Percentiles rank a stretch among this genome's conserved stretches.
These are phyloP conservation scores for Dasypogon diadema DNA, from an alignment of 2,888 invertebrate species.

Conservation along the genomic window DNA sequence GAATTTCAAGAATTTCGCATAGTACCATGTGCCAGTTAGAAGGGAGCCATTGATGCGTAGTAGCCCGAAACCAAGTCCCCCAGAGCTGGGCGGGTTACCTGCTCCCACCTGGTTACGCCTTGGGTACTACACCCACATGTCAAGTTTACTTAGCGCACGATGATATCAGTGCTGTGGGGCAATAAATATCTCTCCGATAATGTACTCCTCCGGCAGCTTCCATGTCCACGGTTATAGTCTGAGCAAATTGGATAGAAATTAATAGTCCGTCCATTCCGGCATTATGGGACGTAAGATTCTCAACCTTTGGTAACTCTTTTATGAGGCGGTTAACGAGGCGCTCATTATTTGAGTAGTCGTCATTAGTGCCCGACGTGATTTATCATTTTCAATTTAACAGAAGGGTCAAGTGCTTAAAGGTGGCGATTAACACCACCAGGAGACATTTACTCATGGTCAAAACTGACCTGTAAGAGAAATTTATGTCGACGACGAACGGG, in stretches of 20 bases:
- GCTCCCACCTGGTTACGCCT: no score
- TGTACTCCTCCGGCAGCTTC: background rate
- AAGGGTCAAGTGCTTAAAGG: slow-evolving; percentile 23
- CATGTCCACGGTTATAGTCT: background rate
- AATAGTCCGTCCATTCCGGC: slow-evolving; percentile 20
- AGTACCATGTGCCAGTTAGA: no score
- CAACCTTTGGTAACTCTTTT: background rate
- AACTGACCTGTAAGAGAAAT: background rate
- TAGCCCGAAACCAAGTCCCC: no score
- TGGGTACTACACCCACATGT: no score
- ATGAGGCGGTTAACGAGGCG: slow-evolving; percentile 26
- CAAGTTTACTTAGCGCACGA: background rate
- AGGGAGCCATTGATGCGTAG: no score
- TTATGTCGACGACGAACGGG: background rate
- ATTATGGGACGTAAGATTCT: background rate
- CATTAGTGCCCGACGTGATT: slow-evolving; percentile 33
- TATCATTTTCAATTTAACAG: background rate
- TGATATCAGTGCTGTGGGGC: background rate
- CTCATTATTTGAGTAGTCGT: slow-evolving; percentile 33
- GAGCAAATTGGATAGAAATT: slow-evolving; percentile 18
- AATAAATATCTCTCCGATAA: background rate
- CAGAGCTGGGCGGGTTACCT: no score
- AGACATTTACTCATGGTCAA: background rate
- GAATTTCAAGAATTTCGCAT: no score
- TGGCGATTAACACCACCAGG: background rate